These are phyloP conservation scores for Cetoscarus ocellatus DNA, from an alignment of 2,797 vertebrate genomes.

Conservation along the genomic window DNA sequence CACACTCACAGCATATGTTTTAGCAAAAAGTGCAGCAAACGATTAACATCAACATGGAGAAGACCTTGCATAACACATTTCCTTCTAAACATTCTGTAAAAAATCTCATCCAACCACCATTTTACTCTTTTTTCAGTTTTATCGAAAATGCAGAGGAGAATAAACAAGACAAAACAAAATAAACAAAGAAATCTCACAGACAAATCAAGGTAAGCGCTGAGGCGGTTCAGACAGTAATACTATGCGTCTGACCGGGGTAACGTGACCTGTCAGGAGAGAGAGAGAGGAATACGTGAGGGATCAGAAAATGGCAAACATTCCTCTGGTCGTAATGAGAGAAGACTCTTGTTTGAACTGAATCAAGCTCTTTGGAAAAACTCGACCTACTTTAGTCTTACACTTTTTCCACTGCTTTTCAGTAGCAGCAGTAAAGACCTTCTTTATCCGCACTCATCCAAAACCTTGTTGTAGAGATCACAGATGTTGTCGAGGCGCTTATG, in stretches of 20 bases:
- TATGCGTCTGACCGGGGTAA: slow-evolving; percentile 43
- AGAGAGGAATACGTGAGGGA: slow-evolving; percentile 36
- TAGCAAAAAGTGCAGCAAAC: slow-evolving; percentile 80
- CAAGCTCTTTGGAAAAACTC: slow-evolving; percentile 59
- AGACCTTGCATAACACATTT: slow-evolving; percentile 75
- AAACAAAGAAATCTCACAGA: slow-evolving; percentile 32
- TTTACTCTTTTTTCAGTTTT: slow-evolving; percentile 2
- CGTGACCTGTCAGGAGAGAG: slow-evolving; percentile 37
- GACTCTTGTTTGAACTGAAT: slow-evolving; percentile 39
- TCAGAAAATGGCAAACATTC: slow-evolving; percentile 32
- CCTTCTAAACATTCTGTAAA: slow-evolving; percentile 58
- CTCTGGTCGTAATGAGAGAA: slow-evolving; percentile 28
- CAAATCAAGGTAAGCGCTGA: slow-evolving; percentile 44
- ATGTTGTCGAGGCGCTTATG: slow-evolving; percentile 34
- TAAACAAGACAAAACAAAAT: slow-evolving; percentile 10
- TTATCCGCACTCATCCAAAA: slow-evolving; percentile 47
- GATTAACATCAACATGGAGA: slow-evolving; percentile 71
- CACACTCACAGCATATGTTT: slow-evolving; percentile 77
- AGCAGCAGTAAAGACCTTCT: slow-evolving; percentile 33
- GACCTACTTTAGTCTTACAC: slow-evolving; percentile 25
- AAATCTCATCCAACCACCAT: slow-evolving; percentile 28
- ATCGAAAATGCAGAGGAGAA: slow-evolving; percentile 54
- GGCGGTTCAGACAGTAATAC: slow-evolving; percentile 44
- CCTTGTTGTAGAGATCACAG: slow-evolving; percentile 45
- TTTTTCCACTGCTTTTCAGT: slow-evolving; percentile 34